Evolutionary conservation across 2,797 vertebrate genomes (phyloP), one percentile per base, ranked within the genome.

Genomic region (Megalops cyprinoides): DNA sequence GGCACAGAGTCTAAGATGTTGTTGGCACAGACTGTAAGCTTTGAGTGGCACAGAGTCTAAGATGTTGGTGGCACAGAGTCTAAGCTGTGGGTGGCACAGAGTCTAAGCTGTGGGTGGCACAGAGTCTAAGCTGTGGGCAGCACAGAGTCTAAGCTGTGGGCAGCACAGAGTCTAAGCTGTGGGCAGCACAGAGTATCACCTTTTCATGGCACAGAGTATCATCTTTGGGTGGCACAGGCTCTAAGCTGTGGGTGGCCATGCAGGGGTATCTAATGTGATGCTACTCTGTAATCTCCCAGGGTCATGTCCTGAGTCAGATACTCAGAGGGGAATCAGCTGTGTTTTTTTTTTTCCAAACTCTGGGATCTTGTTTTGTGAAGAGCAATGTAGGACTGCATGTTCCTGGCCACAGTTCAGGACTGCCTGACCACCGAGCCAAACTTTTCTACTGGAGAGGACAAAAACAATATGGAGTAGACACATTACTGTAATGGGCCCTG

Each of bases 351-450:
- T 81, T 81, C 37, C 51, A 12, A 78, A 23, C 31, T n/a, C 0
- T 6, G 5, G 42, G 14, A 10, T 60, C 31, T 25, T 69, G 48
- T 73, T 81, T 76, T 10, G 15, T 8, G 74, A 73, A 6, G 71
- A 42, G 82, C 28, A 80, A 67, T 44, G 51, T 62, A 74, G 84
- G 4, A 80, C 77, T 82, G 39, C 7, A 79, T 82, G 83, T 81
- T 85, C 75, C 77, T 48, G 79, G 77, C 60, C 56, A 51, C 31
- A 73, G 1, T 34, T 78, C 73, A 56, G 74, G 81, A 80, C 77
- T 51, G 62, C 55, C 75, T 65, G 46, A 82, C 78, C 74, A 53
- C 4, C 48, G 42, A 78, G 53, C 74, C 28, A 62, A 62, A 25
- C 53, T 71, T 82, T 74, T 65, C 39, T 75, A 74, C 80, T 15